phyloP scores from a whole-genome alignment of 2,113 vertebrate species.

The Ptilonorhynchus violaceus region DNA sequence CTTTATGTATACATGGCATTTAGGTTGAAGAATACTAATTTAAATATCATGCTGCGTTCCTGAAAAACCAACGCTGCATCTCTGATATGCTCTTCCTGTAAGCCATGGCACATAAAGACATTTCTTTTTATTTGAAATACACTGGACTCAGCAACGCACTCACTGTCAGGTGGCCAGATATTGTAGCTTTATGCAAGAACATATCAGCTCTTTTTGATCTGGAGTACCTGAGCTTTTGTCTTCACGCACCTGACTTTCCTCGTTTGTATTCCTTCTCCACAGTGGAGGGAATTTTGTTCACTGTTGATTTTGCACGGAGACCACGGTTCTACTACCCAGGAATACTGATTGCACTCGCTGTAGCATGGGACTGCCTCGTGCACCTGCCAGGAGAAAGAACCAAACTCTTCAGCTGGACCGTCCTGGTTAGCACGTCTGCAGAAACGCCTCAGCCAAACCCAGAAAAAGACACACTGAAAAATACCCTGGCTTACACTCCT shows the following conservation, averaged over 20 bases:
- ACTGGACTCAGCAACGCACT: not conserved
- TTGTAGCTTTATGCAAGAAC: not conserved
- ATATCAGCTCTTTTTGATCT: not conserved
- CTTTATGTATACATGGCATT: not conserved
- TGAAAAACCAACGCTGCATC: not conserved
- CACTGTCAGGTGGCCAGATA: not conserved
- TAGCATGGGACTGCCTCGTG: constrained; percentile 90
- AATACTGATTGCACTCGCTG: constrained; percentile 83
- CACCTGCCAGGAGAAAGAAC: constrained; percentile 79
- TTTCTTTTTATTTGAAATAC: not conserved
- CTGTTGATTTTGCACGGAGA: constrained; percentile 90
- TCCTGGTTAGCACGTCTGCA: not conserved
- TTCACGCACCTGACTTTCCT: constrained; percentile 88
- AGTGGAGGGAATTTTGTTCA: constrained; percentile 82
- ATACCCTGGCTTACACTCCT: not conserved
- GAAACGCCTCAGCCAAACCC: not conserved
- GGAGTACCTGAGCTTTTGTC: not conserved
- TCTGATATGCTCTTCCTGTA: not conserved
- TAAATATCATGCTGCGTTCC: not conserved
- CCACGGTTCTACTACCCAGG: constrained; percentile 89
- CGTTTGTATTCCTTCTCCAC: constrained; percentile 90
- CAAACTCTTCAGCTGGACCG: constrained; percentile 28
- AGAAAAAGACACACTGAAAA: not conserved
- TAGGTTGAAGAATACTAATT: constrained; percentile 25
- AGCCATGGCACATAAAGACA: not conserved